Percentiles rank a stretch among this genome's conserved stretches.
Conservation (phyloP, 2,113 vertebrate species). For the Xiphorhynchus elegans region DNA sequence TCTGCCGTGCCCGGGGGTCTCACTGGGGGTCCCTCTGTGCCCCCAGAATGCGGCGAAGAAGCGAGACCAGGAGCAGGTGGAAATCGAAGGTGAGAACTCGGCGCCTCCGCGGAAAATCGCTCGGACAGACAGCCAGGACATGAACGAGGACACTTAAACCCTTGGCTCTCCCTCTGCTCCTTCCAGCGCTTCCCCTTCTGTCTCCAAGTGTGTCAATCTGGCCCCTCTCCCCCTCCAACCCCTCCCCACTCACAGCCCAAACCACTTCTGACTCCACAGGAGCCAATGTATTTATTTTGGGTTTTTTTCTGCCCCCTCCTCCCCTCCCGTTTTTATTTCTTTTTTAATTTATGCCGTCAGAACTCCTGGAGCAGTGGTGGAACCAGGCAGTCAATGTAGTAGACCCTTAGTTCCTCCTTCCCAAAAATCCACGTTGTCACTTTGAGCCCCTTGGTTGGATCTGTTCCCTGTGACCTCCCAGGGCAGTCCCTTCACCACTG, state of each 20-base stretch:
- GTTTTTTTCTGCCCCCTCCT: not conserved
- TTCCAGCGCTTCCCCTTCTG: constrained; percentile 53
- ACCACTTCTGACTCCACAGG: constrained; percentile 70
- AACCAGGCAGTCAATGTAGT: not conserved
- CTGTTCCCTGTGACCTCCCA: not conserved
- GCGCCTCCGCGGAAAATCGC: constrained; percentile 94
- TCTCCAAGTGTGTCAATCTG: constrained; percentile 54
- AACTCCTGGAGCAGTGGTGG: constrained; percentile 27
- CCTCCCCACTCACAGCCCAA: constrained; percentile 39
- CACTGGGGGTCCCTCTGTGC: not conserved
- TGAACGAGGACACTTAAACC: constrained; percentile 96
- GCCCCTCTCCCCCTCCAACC: not conserved
- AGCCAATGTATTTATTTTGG: constrained; percentile 80
- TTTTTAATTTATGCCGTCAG: constrained; percentile 76
- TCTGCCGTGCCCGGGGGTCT: not conserved
- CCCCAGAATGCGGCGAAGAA: constrained; percentile 90
- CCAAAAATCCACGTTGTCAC: not conserved
- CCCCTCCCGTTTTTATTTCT: not conserved
- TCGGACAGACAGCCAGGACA: constrained; percentile 96
- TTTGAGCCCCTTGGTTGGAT: not conserved
- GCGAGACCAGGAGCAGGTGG: constrained; percentile 89
- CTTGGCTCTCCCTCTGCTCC: not conserved
- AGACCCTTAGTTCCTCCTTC: constrained; percentile 58
- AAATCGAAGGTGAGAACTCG: constrained; percentile 87
- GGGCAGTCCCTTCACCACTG: not conserved